Evolutionary conservation across 2,113 vertebrate genomes (phyloP).

Genomic region (Thamnaconus septentrionalis): DNA sequence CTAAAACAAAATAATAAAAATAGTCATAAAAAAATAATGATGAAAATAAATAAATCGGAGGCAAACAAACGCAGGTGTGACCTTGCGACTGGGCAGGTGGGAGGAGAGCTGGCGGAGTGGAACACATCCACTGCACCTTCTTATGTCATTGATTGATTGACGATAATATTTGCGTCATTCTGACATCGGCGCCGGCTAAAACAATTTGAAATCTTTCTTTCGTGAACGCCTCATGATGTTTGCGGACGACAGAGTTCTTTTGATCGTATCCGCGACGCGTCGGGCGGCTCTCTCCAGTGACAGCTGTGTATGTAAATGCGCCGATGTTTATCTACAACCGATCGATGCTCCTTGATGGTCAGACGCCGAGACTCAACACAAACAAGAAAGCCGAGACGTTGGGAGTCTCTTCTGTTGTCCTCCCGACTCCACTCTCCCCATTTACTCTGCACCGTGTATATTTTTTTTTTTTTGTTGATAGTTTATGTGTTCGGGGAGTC

Average conservation of each 20-base stretch:
- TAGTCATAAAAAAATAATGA: slow-evolving; percentile 9
- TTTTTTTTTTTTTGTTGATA: slow-evolving; percentile 4
- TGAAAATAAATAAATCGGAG: slow-evolving; percentile 4
- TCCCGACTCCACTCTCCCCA: slow-evolving; percentile 8
- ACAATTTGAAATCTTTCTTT: too few relatives aligned
- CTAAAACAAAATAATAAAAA: slow-evolving; percentile 3
- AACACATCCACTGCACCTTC: too few relatives aligned
- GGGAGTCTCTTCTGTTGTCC: slow-evolving; percentile 35
- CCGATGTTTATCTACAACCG: slow-evolving; percentile 42
- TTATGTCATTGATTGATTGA: too few relatives aligned
- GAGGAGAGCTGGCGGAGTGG: too few relatives aligned
- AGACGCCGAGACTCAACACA: slow-evolving; percentile 32
- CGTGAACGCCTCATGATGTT: background rate
- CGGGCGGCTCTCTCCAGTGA: background rate
- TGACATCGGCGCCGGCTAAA: too few relatives aligned
- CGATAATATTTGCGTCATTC: too few relatives aligned
- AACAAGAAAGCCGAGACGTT: slow-evolving; percentile 21
- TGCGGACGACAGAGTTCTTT: background rate
- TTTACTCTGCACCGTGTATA: slow-evolving; percentile 1
- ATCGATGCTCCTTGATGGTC: slow-evolving; percentile 41
- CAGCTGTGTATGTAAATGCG: slow-evolving; percentile 33
- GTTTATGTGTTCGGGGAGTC: background rate
- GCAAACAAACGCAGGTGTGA: slow-evolving; percentile 2
- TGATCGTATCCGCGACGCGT: too few relatives aligned
- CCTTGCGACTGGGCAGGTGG: slow-evolving; percentile 1